Base-by-base conservation (phyloP, 2,113 vertebrate genomes). In the Murina feae region DNA sequence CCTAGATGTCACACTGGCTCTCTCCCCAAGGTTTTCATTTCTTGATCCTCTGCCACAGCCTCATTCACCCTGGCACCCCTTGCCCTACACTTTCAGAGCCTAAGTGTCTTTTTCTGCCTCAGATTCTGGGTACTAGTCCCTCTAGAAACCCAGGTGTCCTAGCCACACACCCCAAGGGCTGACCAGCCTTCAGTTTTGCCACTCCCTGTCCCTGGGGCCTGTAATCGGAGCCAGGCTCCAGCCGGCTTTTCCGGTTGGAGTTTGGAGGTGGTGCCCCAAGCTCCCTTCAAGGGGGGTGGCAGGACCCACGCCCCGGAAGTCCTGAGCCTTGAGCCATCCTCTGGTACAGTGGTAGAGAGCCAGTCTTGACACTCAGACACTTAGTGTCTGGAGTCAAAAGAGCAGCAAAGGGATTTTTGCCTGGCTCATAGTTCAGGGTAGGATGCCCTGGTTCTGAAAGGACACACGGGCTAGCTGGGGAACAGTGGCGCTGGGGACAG, bases 221-320 rank as follows among this genome's bases (percentile, higher is more conserved):
- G 94, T 89, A 97, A 97, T 86, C 88, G 51, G 90, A 96, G 93
- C 97, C 95, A 79, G 53, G 65, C 74, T 93, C 72, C 69, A 95
- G 97, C 97, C 79, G 88, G 97, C 96, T 97, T 97, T 97, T 97
- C 97, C 69, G 4, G 97, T 97, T 96, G 63, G 69, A 94, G 90
- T 72, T 81, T 94, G 97, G 92, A 96, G 97, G 95, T 95, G 96
- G 96, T 93, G 95, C 88, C 94, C 23, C 2, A 89, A 97, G 93
- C 3, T 35, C 89, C 94, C 97, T 94, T 86, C 94, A 68, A 72
- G 69, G 75, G 75, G 55, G 63, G 90, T 79, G 85, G 76, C 79
- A 39, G n/a, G 90, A 47, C 76, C 75, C 86, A 90, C 53, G 2
- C 95, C 93, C 96, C 49, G 92, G 93, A 96, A 97, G 95, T 94